Conservation (phyloP, 2,797 vertebrate genomes). For the Oreochromis mossambicus region DNA sequence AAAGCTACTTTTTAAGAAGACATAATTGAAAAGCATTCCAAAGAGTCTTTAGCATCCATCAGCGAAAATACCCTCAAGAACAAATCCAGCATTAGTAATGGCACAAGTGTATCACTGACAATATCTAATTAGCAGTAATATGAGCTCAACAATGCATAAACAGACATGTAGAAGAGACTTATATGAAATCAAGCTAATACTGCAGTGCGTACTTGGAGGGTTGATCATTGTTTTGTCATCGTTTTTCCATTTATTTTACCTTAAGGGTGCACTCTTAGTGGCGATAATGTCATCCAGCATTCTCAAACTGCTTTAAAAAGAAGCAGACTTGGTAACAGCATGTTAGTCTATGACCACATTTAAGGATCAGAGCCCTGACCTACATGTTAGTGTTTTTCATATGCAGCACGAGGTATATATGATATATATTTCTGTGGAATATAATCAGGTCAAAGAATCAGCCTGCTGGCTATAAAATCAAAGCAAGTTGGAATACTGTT, state of each 20-base stretch:
- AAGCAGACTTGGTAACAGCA: neutral
- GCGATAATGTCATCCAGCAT: neutral
- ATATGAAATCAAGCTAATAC: neutral
- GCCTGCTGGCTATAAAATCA: neutral
- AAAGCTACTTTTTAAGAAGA: neutral
- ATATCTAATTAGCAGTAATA: neutral
- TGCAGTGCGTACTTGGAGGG: neutral
- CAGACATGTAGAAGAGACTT: neutral
- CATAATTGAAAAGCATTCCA: neutral
- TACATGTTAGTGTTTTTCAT: neutral
- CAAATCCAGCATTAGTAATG: neutral
- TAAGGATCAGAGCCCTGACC: neutral
- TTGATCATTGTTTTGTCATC: neutral
- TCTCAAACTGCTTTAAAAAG: neutral
- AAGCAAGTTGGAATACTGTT: neutral
- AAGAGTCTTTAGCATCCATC: neutral
- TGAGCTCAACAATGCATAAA: neutral
- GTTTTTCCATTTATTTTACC: neutral
- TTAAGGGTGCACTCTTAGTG: neutral
- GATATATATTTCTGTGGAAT: neutral
- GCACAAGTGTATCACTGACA: neutral
- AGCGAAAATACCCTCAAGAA: neutral
- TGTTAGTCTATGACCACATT: neutral
- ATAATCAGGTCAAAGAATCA: neutral
- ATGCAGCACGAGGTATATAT: neutral